A percentile compares a stretch with the other conserved stretches of the same genome.
These are phyloP conservation scores for Morphnarchus princeps DNA, from an alignment of 2,113 vertebrate species.

Conservation along the genomic window DNA sequence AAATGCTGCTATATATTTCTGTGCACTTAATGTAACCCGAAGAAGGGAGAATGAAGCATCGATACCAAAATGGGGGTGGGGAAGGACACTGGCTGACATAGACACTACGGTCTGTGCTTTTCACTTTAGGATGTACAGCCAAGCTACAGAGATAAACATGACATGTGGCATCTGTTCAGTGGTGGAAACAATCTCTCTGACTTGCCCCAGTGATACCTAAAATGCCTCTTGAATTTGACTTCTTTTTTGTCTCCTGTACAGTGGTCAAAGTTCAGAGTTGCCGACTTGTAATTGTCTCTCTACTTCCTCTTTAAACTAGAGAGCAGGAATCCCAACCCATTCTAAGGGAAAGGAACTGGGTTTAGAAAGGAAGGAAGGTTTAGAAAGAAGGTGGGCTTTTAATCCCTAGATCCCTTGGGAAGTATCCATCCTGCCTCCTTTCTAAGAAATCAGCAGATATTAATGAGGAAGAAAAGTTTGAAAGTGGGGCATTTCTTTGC, in stretches of 20 bases:
- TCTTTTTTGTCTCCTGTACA: conserved; percentile 48
- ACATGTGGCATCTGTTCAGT: conserved; percentile 9
- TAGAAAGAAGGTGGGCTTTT: conserved; percentile 24
- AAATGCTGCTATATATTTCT: conserved; percentile 85
- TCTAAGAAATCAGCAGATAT: not conserved
- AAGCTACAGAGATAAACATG: conserved; percentile 50
- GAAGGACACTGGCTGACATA: conserved; percentile 56
- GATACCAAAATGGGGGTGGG: conserved; percentile 72
- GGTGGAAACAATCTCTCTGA: conserved; percentile 58
- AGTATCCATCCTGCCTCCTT: conserved; percentile 47
- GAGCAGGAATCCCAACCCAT: conserved; percentile 29
- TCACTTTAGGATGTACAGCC: conserved; percentile 64
- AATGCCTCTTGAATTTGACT: conserved; percentile 49
- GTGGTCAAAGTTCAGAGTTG: conserved; percentile 55
- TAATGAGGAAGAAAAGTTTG: conserved; percentile 43
- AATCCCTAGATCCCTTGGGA: conserved; percentile 2
- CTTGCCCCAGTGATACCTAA: conserved; percentile 24
- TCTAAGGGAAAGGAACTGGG: conserved; percentile 29
- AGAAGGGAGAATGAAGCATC: conserved; percentile 75
- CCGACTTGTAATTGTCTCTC: conserved; percentile 44
- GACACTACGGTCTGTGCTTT: conserved; percentile 56
- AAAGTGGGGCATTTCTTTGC: conserved; percentile 17
- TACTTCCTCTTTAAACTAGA: conserved; percentile 39
- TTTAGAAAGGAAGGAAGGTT: conserved; percentile 7
- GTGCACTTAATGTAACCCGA: conserved; percentile 83